A percentile compares a stretch with the other conserved stretches of the same genome.
Conservation (phyloP, 2,113 vertebrate species). For the Thinocorus orbignyianus region DNA sequence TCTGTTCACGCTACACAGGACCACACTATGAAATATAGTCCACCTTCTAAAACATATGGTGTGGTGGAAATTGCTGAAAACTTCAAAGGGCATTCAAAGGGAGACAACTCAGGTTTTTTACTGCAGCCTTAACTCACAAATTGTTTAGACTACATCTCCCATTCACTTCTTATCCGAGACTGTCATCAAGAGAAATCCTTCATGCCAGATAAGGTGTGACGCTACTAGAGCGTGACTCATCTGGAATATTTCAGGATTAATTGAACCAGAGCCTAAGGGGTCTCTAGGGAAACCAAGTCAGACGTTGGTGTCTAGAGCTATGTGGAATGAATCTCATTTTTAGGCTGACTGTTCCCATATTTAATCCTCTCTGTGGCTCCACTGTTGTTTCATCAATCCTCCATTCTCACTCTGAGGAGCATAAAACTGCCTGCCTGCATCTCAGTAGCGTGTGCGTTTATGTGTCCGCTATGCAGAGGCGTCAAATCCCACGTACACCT, state of each 20-base stretch:
- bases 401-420: neutral
- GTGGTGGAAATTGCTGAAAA: neutral
- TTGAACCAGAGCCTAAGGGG: neutral
- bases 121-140: neutral
- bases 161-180: accelerated
- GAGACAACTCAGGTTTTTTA: neutral
- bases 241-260: neutral
- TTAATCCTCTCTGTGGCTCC: neutral
- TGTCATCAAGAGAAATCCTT: neutral
- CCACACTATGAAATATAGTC: neutral
- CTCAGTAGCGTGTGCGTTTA: neutral
- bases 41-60: neutral
- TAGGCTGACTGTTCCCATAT: neutral
- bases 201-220: neutral
- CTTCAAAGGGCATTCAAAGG: neutral
- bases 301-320: neutral
- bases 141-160: neutral
- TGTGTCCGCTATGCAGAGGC: accelerated
- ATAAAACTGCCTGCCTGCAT: neutral
- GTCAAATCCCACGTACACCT: neutral
- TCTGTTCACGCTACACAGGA: neutral
- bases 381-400: neutral
- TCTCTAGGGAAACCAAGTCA: neutral
- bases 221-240: neutral
- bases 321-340: neutral